Base-by-base conservation (phyloP, 2,888 invertebrate genomes). In the Sarcophaga subvicina region DNA sequence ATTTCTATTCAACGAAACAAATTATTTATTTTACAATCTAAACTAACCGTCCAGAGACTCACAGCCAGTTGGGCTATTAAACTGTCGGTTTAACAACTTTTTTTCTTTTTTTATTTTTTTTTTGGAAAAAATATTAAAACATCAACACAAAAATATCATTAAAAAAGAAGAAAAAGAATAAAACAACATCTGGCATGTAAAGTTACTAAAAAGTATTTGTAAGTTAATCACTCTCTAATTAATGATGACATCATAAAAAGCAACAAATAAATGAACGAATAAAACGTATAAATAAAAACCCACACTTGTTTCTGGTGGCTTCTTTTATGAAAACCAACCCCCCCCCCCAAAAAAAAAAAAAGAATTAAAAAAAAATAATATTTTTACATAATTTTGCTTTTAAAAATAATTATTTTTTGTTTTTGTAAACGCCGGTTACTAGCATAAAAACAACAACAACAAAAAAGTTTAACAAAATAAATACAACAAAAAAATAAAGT, bases 371-470 rank as follows among this genome's bases (percentile, higher is more conserved):
- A 10, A 8, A 37, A n/a, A 27, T 60, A 14, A 22, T 49, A 54
- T 70, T 83, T 83, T 81, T 73, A 87, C 87, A 87, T 79, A 84
- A 84, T 60, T 79, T 78, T 76, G 82, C 76, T 87, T 87, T 87
- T 82, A 84, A 84, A 37, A 84, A 82, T 54, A 81, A 83, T 87
- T 84, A 87, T 25, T 79, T 84, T 72, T 60, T 37, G 37, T 10
- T 37, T 37, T 37, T 37, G 10, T 17, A 63, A 67, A 10, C 0
- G 10, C 49, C 49, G 14, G 49, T 49, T 49, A 6, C 37, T 37
- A 37, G 37, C 37, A 22, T 14, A 54, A 45, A 72, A 17, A 83
- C 69, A 66, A 59, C 20, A 71, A 70, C 47, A 72, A 73, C 45
- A 63, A 78, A 64, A 66, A 62, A 60, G 20, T 47, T 49, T 37